Conservation (phyloP, 2,797 vertebrate species). For the Chiroxiphia lanceolata region DNA sequence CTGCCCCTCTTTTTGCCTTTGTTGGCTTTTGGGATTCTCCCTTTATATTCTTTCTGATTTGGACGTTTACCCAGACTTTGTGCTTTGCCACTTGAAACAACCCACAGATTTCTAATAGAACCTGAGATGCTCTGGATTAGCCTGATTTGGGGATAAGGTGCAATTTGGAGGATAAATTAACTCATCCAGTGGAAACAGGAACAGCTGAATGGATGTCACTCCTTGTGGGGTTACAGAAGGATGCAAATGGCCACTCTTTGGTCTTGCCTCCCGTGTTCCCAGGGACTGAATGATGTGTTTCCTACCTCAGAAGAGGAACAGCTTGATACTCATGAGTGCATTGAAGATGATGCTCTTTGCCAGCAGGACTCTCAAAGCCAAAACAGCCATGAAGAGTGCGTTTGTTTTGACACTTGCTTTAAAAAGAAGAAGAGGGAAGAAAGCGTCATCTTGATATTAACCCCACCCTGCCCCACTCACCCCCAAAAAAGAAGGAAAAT, state of each 20-base stretch:
- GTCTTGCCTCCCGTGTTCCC: not conserved
- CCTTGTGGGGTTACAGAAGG: not conserved
- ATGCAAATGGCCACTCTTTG: not conserved
- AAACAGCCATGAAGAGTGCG: slow-evolving; percentile 44
- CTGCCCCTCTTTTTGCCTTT: not conserved
- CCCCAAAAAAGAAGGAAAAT: not conserved
- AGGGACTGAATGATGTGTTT: not conserved
- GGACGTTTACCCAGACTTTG: not conserved
- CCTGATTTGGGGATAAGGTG: not conserved
- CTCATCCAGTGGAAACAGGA: not conserved
- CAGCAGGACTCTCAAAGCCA: slow-evolving; percentile 67
- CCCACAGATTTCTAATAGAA: not conserved
- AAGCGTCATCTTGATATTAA: not conserved
- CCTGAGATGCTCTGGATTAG: not conserved
- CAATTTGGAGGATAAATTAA: not conserved
- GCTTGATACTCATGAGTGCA: slow-evolving; percentile 54
- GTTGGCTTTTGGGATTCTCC: not conserved
- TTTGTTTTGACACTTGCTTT: slow-evolving; percentile 25
- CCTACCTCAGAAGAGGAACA: slow-evolving; percentile 68
- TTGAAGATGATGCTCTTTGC: slow-evolving; percentile 64
- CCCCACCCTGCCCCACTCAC: too few species aligned
- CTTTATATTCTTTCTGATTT: not conserved
- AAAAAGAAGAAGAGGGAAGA: not conserved
- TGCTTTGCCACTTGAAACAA: not conserved
- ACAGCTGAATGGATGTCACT: not conserved